phyloP scores from a whole-genome alignment of 2,888 invertebrate species.

The Diachrysia chrysitis region DNA sequence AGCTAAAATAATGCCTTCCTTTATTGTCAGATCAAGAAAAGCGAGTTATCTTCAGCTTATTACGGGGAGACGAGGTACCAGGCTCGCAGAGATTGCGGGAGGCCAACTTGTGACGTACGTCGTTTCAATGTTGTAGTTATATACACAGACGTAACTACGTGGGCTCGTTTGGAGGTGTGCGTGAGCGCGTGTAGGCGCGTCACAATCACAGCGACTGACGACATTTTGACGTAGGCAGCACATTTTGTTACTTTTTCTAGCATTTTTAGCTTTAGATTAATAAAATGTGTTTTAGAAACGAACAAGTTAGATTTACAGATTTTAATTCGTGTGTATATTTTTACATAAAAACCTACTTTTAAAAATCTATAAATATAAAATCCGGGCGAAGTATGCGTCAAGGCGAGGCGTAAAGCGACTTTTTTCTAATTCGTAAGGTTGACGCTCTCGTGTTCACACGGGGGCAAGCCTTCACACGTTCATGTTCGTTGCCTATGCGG shows the following conservation, averaged over 20 bases:
- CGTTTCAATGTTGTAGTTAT: slow-evolving; percentile 73
- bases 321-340: background rate
- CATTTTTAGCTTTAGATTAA: background rate
- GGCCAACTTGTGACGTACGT: slow-evolving; percentile 81
- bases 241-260: background rate
- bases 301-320: background rate
- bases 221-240: slow-evolving; percentile 64
- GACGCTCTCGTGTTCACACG: slow-evolving; percentile 86
- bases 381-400: slow-evolving; percentile 59
- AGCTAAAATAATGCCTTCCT: slow-evolving; percentile 76
- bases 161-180: slow-evolving; percentile 69
- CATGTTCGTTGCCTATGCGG: slow-evolving; percentile 87
- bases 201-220: slow-evolving; percentile 75
- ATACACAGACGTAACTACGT: slow-evolving; percentile 65
- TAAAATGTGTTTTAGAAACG: background rate
- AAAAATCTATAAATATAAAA: slow-evolving; percentile 58
- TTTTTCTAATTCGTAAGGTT: slow-evolving; percentile 88
- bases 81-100: slow-evolving; percentile 82
- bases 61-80: slow-evolving; percentile 86
- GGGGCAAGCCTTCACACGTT: slow-evolving; percentile 79
- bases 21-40: slow-evolving; percentile 83
- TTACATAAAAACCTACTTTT: slow-evolving; percentile 14
- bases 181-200: slow-evolving; percentile 80
- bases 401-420: slow-evolving; percentile 75
- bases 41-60: slow-evolving; percentile 88